Base-by-base conservation (phyloP, 2,113 vertebrate species). In the Psittacara wagleri region DNA sequence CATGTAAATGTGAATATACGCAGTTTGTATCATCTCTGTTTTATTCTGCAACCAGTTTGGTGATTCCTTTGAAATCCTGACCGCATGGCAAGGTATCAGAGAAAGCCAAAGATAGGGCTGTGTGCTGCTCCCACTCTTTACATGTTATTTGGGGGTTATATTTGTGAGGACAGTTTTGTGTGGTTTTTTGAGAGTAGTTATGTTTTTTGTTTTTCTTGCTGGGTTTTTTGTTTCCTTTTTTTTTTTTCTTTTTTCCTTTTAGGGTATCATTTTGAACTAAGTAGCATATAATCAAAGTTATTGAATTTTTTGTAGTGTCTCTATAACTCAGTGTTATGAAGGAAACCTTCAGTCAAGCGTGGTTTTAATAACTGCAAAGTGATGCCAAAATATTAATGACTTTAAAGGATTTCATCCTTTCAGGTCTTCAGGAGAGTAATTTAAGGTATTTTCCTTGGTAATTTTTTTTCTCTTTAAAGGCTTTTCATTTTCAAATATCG, bases 341-440 rank as follows among this genome's bases (percentile, higher is more conserved):
- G 75, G 95, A 95, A 88, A 80, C 24, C 11, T 91, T 86, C 70
- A 84, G 33, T 78, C 68, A 76, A 66, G 48, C 1, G 0, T 90
- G 61, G 31, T 91, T 95, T 92, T 94, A 96, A 78, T 86, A 93
- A 76, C 57, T 88, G 66, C 44, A 95, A 33, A 74, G 52, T 7
- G 48, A 63, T 88, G 93, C 73, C 91, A 95, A 92, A 86, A 90
- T 88, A 92, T 77, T 94, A 94, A 88, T 68, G 59, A 15, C 27
- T 94, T 93, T 94, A 86, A 83, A 93, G 41, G 73, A 82, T 86
- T 92, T 95, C 33, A 43, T 76, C 29, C 49, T 86, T 33, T 89
- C 37, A 83, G 61, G 69, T 91, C 61, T 94, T 85, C 24, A 69
- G 48, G 29, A 80, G 13, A 74, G 48, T 43, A 84, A 84, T 77